phyloP scores from a whole-genome alignment of 2,797 vertebrate genomes.

The Aselliscus stoliczkanus region DNA sequence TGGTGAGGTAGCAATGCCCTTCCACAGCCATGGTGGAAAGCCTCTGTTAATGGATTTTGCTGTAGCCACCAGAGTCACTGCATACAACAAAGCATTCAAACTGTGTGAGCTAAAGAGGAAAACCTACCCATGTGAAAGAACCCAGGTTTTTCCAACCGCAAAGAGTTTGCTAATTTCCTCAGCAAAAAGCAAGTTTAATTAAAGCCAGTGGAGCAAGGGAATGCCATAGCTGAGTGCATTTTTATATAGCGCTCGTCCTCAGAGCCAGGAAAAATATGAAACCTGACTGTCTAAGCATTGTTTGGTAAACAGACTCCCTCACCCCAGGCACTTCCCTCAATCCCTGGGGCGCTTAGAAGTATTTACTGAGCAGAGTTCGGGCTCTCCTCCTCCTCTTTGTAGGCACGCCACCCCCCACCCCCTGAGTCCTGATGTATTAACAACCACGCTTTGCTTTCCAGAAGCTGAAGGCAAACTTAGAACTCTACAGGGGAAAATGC shows the following conservation, averaged over 20 bases:
- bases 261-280: slow-evolving; percentile 66
- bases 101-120: slow-evolving; percentile 41
- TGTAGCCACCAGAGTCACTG: neutral
- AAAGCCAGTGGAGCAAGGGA: slow-evolving; percentile 76
- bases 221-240: slow-evolving; percentile 67
- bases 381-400: slow-evolving; percentile 1
- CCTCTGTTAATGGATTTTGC: slow-evolving; percentile 44
- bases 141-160: slow-evolving; percentile 38
- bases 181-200: slow-evolving; percentile 78
- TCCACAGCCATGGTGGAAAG: slow-evolving; percentile 4
- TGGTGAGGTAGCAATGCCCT: slow-evolving; percentile 21
- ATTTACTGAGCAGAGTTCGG: neutral
- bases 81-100: slow-evolving; percentile 44
- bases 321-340: neutral
- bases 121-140: slow-evolving; percentile 46
- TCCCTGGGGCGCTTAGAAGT: slow-evolving; percentile 11
- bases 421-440: slow-evolving; percentile 30
- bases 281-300: slow-evolving; percentile 67
- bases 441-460: slow-evolving; percentile 12
- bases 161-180: slow-evolving; percentile 73
- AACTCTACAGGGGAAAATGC: neutral
- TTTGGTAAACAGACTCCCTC: slow-evolving; percentile 41
- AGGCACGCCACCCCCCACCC: too few relatives aligned
- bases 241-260: slow-evolving; percentile 54
- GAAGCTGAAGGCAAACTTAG: slow-evolving; percentile 2